These are phyloP conservation scores for Fundulus diaphanus DNA, from an alignment of 2,797 vertebrate genomes.

Conservation along the genomic window DNA sequence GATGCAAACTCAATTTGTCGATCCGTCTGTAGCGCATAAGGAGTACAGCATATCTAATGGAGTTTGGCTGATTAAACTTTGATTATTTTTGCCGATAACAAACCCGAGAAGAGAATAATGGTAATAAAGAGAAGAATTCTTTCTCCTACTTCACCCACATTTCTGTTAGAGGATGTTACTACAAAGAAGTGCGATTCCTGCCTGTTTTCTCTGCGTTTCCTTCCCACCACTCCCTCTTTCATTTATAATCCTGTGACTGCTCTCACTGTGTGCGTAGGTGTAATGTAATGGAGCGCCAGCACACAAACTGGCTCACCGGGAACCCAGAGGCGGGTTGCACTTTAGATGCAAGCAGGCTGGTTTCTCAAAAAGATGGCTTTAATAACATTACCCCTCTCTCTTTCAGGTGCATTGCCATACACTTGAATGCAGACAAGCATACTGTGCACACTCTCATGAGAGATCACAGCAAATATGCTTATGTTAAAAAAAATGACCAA, in stretches of 20 bases:
- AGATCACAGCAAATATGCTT: conserved; percentile 17
- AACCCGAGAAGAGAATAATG: conserved; percentile 36
- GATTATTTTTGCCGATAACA: conserved; percentile 56
- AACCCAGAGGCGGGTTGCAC: conserved; percentile 54
- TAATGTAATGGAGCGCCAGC: conserved; percentile 55
- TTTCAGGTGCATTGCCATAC: conserved; percentile 4
- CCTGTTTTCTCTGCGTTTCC: conserved; percentile 53
- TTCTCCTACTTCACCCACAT: conserved; percentile 29
- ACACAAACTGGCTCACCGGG: conserved; percentile 50
- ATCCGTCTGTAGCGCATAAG: not conserved
- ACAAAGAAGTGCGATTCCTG: conserved; percentile 22
- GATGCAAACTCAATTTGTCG: not conserved
- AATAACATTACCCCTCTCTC: conserved; percentile 37
- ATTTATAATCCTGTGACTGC: conserved; percentile 71
- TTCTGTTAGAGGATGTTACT: conserved; percentile 22
- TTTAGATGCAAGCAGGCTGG: conserved; percentile 40
- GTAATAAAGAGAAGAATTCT: conserved; percentile 27
- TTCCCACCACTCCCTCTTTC: conserved; percentile 59
- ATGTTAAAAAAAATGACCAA: conserved; percentile 15
- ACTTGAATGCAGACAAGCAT: not conserved
- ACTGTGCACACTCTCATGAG: not conserved
- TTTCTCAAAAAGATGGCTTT: conserved; percentile 33
- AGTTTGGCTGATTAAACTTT: conserved; percentile 14
- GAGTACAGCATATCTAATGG: conserved; percentile 11
- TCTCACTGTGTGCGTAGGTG: conserved; percentile 66